Percentiles rank a stretch among this genome's conserved stretches.
Evolutionary conservation across 1,140 invertebrate species (phyloP).

Genomic region (Bombus ignitus): DNA sequence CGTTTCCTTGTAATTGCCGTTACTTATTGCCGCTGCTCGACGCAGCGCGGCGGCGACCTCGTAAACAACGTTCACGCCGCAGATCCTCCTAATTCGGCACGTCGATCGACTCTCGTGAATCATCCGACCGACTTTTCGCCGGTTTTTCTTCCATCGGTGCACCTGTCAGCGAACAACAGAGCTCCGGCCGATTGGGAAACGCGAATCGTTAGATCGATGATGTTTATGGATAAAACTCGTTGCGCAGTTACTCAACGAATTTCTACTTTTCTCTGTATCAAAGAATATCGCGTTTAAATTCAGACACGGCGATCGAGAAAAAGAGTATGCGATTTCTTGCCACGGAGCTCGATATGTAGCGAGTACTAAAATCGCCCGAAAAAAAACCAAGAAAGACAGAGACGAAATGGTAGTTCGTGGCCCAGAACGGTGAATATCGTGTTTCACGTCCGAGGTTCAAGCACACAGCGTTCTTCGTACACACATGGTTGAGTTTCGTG

Average conservation of each 20-base stretch:
- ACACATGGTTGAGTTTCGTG: conserved; percentile 54
- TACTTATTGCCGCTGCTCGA: conserved; percentile 77
- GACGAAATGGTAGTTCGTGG: conserved; percentile 33
- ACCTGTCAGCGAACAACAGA: background rate
- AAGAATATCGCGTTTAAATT: too few relatives aligned
- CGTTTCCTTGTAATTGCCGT: conserved; percentile 81
- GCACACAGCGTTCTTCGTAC: conserved; percentile 16
- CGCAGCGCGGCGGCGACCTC: conserved; percentile 46
- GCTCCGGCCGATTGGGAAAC: background rate
- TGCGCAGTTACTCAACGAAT: background rate
- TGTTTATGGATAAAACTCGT: background rate
- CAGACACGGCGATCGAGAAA: too few relatives aligned
- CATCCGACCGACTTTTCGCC: conserved; percentile 46
- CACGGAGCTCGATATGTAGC: background rate
- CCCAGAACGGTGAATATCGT: conserved; percentile 60
- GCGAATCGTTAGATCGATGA: background rate
- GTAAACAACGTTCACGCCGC: conserved; percentile 63
- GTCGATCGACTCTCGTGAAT: conserved; percentile 33
- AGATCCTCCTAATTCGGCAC: conserved; percentile 71
- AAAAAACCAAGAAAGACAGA: background rate
- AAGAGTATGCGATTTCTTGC: too few relatives aligned
- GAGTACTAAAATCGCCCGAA: background rate
- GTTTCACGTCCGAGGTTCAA: conserved; percentile 57
- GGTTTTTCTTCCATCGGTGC: conserved; percentile 11
- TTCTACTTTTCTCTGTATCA: background rate